These are phyloP conservation scores for Diorhabda carinulata DNA, from an alignment of 1,140 invertebrate genomes.

Conservation along the genomic window DNA sequence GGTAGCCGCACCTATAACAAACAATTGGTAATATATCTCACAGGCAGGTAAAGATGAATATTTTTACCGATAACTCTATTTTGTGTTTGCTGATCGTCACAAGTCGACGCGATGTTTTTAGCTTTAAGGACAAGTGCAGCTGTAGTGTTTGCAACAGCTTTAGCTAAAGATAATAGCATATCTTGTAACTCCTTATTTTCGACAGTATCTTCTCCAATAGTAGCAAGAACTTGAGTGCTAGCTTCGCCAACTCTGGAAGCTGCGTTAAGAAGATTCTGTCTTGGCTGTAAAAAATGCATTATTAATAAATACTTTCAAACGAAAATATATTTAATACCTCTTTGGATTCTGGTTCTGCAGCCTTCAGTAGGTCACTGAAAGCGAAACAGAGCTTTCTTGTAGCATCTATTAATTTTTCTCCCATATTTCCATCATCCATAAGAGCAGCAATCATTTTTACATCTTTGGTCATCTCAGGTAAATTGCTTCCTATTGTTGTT, in stretches of 20 bases:
- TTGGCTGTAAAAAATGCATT: conserved; percentile 52
- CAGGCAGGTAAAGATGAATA: background rate
- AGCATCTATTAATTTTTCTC: conserved; percentile 86
- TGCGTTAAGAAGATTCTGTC: conserved; percentile 89
- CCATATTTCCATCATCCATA: conserved; percentile 78
- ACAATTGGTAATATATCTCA: background rate
- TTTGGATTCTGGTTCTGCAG: conserved; percentile 89
- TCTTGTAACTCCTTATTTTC: conserved; percentile 76
- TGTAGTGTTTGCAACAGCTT: conserved; percentile 95
- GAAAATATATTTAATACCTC: conserved; percentile 58
- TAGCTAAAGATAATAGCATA: conserved; percentile 83
- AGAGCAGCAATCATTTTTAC: conserved; percentile 93
- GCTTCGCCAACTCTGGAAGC: conserved; percentile 94
- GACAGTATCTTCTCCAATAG: conserved; percentile 87
- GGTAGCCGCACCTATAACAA: conserved; percentile 72
- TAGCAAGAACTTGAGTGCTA: conserved; percentile 87
- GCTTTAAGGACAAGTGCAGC: conserved; percentile 92
- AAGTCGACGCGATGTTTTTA: conserved; percentile 87
- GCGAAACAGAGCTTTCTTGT: conserved; percentile 87
- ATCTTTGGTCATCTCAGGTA: conserved; percentile 93
- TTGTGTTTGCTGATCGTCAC: conserved; percentile 69
- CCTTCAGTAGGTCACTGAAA: conserved; percentile 91
- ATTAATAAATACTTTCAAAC: background rate
- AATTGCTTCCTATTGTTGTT: conserved; percentile 91
- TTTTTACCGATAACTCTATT: conserved; percentile 74